Percentiles rank a stretch among this genome's conserved stretches.
Evolutionary conservation across 2,888 invertebrate genomes (phyloP).

Genomic region (Onthophagus sagittarius): DNA sequence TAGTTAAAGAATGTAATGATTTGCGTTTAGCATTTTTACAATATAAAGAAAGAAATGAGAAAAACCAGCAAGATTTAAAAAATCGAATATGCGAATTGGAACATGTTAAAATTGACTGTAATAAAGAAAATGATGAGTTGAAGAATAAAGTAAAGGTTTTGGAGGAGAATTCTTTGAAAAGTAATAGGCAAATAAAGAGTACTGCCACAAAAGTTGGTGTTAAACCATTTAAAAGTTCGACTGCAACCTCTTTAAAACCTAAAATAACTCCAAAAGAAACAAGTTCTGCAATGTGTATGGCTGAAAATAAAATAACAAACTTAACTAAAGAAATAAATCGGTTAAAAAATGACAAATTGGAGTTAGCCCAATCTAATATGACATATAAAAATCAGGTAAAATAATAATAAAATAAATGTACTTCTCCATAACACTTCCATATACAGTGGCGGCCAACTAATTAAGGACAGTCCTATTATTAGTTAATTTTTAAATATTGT

Average conservation of each 20-base stretch:
- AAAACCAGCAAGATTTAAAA: conserved; percentile 54
- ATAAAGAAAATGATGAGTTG: conserved; percentile 48
- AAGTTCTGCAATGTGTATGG: conserved; percentile 45
- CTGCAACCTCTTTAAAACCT: conserved; percentile 48
- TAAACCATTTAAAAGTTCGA: conserved; percentile 24
- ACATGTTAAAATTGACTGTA: conserved; percentile 58
- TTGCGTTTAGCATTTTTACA: conserved; percentile 65
- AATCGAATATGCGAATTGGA: conserved; percentile 53
- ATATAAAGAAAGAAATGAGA: conserved; percentile 61
- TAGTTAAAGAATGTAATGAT: conserved; percentile 72
- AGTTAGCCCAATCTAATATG: conserved; percentile 41
- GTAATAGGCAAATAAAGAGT: conserved; percentile 17
- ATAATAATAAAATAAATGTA: background rate
- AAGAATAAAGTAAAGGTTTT: conserved; percentile 60
- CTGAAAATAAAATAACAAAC: conserved; percentile 45
- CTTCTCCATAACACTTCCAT: too few species aligned
- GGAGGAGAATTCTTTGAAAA: conserved; percentile 42
- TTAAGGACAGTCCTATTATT: too few species aligned
- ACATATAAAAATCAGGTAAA: conserved; percentile 23
- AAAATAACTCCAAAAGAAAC: conserved; percentile 31
- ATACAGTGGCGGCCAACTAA: too few species aligned
- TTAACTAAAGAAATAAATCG: conserved; percentile 48
- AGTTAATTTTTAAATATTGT: too few species aligned
- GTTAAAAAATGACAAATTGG: conserved; percentile 45
- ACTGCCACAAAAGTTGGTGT: conserved; percentile 20